Evolutionary conservation across 2,797 vertebrate species (phyloP).

Genomic region (Platalea minor): DNA sequence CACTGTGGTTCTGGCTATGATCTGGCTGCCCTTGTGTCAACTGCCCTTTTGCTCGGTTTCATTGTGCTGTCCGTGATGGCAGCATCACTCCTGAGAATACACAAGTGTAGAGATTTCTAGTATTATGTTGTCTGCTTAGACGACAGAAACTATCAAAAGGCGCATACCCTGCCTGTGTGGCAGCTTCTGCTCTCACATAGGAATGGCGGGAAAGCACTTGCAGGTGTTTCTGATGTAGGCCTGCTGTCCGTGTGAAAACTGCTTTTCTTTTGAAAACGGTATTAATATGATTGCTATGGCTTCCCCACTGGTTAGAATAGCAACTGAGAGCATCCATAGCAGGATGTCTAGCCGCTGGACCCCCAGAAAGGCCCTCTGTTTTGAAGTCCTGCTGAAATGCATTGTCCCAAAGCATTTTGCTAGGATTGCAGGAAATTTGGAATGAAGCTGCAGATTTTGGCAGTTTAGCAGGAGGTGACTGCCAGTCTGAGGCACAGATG

Average conservation of each 20-base stretch:
- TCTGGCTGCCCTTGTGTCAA: neutral
- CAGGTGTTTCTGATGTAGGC: neutral
- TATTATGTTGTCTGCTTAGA: neutral
- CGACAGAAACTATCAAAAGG: neutral
- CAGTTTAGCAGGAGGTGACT: slow-evolving; percentile 3
- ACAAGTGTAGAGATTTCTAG: neutral
- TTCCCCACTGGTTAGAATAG: neutral
- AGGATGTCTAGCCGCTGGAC: neutral
- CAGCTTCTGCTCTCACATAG: neutral
- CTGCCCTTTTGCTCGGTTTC: neutral
- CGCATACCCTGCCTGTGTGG: neutral
- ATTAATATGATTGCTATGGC: neutral
- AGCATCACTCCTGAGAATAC: neutral
- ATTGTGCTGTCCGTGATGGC: rapidly evolving
- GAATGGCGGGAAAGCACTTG: neutral
- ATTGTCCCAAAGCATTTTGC: neutral
- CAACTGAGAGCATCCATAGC: neutral
- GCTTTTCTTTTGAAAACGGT: neutral
- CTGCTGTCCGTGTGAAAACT: neutral
- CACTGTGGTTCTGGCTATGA: neutral
- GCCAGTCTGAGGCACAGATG: slow-evolving; percentile 27
- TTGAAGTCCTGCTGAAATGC: neutral
- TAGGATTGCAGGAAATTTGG: neutral
- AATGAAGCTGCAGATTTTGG: slow-evolving; percentile 12
- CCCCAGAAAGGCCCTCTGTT: neutral